A percentile compares a stretch with the other conserved stretches of the same genome.
Evolutionary conservation across 2,113 vertebrate species (phyloP).

Genomic region (Podilymbus podiceps): DNA sequence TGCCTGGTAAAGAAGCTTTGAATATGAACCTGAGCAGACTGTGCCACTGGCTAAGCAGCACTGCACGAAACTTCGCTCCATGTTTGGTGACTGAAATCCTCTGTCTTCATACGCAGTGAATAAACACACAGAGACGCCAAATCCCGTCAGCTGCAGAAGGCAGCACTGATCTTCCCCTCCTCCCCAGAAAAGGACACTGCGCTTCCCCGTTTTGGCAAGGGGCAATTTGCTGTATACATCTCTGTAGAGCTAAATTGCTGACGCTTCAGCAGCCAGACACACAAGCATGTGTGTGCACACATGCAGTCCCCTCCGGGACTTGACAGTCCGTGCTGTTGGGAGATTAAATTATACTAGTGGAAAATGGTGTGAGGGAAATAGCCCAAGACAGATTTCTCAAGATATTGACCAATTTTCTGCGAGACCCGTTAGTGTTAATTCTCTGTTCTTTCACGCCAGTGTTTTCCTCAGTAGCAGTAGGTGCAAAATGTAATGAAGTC

Average conservation of each 20-base stretch:
- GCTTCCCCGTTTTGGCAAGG: not conserved
- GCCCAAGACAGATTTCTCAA: conserved; percentile 23
- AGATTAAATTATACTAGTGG: conserved; percentile 13
- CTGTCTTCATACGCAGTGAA: not conserved
- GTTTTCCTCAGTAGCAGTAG: not conserved
- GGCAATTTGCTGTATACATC: not conserved
- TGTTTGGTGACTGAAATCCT: not conserved
- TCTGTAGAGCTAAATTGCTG: not conserved
- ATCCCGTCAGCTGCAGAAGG: not conserved
- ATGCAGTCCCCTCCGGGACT: not conserved
- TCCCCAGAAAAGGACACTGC: not conserved
- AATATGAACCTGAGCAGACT: not conserved
- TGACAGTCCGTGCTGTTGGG: not conserved
- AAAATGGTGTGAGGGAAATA: conserved; percentile 22
- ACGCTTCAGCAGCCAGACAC: not conserved
- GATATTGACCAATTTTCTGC: not conserved
- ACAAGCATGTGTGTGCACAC: not conserved
- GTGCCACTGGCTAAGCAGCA: not conserved
- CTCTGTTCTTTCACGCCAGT: not conserved
- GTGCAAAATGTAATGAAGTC: not conserved
- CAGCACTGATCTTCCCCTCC: not conserved
- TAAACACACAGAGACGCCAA: not conserved
- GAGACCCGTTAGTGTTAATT: not conserved
- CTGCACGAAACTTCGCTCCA: not conserved
- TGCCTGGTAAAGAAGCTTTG: not conserved